Conservation (phyloP, 2,888 invertebrate species). For the Brachyptera putata region DNA sequence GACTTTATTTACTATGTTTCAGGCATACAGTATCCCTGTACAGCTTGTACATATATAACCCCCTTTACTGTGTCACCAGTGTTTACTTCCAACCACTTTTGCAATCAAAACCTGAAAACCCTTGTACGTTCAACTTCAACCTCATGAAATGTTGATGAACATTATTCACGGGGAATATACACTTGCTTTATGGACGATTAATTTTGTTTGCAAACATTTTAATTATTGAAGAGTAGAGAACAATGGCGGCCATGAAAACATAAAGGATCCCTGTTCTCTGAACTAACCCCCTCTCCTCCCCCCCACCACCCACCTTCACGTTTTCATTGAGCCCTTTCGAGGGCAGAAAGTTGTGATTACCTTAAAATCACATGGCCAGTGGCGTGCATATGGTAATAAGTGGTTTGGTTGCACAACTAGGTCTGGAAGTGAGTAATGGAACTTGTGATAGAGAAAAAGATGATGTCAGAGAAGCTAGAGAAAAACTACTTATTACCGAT, state of each 20-base stretch:
- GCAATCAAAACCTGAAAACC: neutral
- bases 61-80: neutral
- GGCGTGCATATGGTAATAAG: too few species aligned
- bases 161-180: neutral
- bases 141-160: constrained; percentile 4
- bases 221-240: constrained; percentile 6
- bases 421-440: too few species aligned
- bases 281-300: neutral
- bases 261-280: neutral
- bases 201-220: constrained; percentile 13
- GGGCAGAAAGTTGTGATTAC: neutral
- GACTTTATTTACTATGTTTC: neutral
- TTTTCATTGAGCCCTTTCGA: neutral
- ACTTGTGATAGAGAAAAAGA: too few species aligned
- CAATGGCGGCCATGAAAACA: neutral
- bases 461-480: too few species aligned
- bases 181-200: constrained; percentile 1
- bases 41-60: neutral
- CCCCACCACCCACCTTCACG: neutral
- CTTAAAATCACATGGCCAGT: neutral
- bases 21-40: neutral
- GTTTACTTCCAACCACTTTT: constrained; percentile 16
- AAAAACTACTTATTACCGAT: too few species aligned
- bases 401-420: too few species aligned
- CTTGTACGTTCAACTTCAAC: neutral